Evolutionary conservation across 2,113 vertebrate genomes (phyloP).

Genomic region (Lipophrys pholis): DNA sequence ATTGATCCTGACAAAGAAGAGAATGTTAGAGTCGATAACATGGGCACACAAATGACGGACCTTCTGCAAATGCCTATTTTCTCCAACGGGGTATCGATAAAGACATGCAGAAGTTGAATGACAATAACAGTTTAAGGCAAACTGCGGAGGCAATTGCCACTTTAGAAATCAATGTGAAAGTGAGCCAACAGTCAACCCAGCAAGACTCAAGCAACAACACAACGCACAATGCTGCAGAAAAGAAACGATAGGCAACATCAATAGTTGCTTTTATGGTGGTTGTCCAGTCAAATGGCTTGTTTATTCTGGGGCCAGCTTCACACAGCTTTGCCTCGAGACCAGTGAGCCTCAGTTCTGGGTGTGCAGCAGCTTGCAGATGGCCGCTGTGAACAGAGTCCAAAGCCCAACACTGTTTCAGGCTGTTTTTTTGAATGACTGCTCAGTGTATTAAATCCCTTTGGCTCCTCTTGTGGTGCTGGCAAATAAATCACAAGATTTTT

Average conservation of each 20-base stretch:
- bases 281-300: constrained; percentile 71
- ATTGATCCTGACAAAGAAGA: constrained; percentile 63
- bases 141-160: constrained; percentile 52
- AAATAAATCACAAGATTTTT: constrained; percentile 70
- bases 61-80: constrained; percentile 34
- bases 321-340: constrained; percentile 67
- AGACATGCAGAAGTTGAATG: constrained; percentile 62
- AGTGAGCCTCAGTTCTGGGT: constrained; percentile 66
- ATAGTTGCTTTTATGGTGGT: constrained; percentile 65
- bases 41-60: constrained; percentile 23
- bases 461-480: constrained; percentile 64
- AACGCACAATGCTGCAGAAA: constrained; percentile 39
- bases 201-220: constrained; percentile 27
- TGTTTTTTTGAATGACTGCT: constrained; percentile 76
- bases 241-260: constrained; percentile 46
- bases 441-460: constrained; percentile 75
- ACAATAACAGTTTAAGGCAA: constrained; percentile 62
- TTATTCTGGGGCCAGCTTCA: constrained; percentile 73
- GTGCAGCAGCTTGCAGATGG: constrained; percentile 79
- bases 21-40: constrained; percentile 60
- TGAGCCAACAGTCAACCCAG: constrained; percentile 41
- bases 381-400: constrained; percentile 75
- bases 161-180: constrained; percentile 67
- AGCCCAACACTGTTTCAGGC: constrained; percentile 73
- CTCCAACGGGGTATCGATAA: constrained; percentile 61